phyloP scores from a whole-genome alignment of 35 echinoderm and acorn worm genomes.

The Lytechinus pictus region DNA sequence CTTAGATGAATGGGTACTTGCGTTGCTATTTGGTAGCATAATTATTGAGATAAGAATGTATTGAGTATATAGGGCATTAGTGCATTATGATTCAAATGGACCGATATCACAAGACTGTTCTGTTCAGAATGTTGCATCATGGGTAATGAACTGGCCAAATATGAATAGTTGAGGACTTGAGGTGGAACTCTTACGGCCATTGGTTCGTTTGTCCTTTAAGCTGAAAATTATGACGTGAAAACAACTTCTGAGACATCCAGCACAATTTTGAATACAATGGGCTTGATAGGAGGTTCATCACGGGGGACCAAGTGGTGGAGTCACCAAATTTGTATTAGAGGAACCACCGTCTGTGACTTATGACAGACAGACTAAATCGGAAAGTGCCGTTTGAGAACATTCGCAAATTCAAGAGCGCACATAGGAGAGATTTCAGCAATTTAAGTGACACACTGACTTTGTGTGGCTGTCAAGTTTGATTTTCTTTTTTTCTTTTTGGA shows the following conservation, averaged over 20 bases:
- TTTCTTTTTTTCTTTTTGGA: no score
- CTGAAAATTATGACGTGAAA: neutral
- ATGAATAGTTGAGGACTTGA: no score
- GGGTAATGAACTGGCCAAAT: no score
- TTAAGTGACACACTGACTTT: neutral
- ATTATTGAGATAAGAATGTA: no score
- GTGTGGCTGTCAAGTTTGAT: neutral
- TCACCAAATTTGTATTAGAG: neutral
- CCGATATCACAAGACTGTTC: no score
- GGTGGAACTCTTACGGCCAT: no score
- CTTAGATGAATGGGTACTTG: no score
- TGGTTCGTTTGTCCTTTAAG: no score
- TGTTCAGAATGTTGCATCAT: no score
- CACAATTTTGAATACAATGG: neutral
- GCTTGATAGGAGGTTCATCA: neutral
- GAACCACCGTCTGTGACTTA: neutral
- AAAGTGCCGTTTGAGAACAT: neutral
- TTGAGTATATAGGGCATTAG: no score
- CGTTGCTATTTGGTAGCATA: no score
- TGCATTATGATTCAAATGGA: no score
- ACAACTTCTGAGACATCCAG: neutral
- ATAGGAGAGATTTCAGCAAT: neutral
- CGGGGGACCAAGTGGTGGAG: neutral
- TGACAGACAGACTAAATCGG: neutral
- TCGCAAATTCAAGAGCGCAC: neutral